These are phyloP conservation scores for Mobula birostris DNA, from an alignment of 2,113 vertebrate species.

Conservation along the genomic window DNA sequence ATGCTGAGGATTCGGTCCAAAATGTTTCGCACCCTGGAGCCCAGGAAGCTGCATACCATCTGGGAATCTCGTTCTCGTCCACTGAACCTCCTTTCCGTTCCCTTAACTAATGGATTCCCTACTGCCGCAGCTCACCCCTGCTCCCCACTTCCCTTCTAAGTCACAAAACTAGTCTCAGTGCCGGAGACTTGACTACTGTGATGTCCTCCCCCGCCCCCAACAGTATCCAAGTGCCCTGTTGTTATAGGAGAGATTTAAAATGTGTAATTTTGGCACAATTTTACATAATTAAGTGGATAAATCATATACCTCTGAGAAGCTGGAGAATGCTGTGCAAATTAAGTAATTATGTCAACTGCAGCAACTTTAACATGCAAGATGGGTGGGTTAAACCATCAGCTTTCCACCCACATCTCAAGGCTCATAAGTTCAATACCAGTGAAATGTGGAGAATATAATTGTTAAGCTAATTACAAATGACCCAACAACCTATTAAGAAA, in stretches of 20 bases:
- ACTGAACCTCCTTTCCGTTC: no score
- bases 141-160: no score
- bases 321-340: background rate
- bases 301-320: background rate
- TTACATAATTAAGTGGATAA: background rate
- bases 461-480: slow-evolving; percentile 24
- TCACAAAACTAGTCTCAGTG: no score
- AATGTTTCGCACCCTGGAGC: no score
- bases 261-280: background rate
- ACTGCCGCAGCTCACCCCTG: no score
- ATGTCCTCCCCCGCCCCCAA: no score
- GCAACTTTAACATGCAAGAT: background rate
- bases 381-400: background rate
- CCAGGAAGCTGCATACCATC: no score
- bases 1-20: no score
- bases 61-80: no score
- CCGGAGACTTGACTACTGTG: no score
- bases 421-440: background rate
- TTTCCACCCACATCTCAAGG: background rate
- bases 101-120: no score
- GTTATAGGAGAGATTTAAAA: background rate
- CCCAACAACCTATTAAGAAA: slow-evolving; percentile 3
- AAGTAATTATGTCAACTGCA: background rate
- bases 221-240: no score
- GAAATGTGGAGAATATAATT: slow-evolving; percentile 31